Percentiles rank a stretch among this genome's conserved stretches.
phyloP scores from a whole-genome alignment of 2,888 invertebrate species.

The Maniola hyperantus region DNA sequence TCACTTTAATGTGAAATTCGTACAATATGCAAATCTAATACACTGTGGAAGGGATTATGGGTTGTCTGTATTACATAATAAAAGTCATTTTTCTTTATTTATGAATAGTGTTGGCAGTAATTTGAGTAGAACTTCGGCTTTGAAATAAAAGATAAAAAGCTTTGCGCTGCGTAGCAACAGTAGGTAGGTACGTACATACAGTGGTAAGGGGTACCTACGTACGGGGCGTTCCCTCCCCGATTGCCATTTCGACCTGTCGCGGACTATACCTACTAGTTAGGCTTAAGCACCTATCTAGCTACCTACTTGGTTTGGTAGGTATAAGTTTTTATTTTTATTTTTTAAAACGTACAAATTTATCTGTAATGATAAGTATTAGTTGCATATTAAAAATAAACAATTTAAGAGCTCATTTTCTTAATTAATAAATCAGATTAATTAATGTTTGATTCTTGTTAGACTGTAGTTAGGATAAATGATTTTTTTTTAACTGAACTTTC shows the following conservation, averaged over 20 bases:
- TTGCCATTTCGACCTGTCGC: no score
- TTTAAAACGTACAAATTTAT: no score
- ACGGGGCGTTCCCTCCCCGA: no score
- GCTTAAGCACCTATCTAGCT: no score
- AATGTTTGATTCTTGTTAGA: background rate
- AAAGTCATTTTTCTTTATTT: conserved; percentile 29
- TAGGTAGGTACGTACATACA: background rate
- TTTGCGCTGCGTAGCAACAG: background rate
- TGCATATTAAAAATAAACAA: no score
- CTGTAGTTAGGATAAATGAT: background rate
- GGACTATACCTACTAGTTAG: no score
- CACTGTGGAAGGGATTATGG: conserved; percentile 26
- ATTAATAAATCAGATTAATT: no score
- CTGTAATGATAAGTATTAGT: no score
- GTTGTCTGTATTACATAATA: conserved; percentile 31
- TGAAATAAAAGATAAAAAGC: background rate
- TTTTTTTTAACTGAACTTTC: background rate
- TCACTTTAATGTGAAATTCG: conserved; percentile 47
- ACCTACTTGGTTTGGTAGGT: no score
- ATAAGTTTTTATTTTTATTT: no score
- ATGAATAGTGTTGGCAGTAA: conserved; percentile 28
- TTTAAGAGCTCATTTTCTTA: no score
- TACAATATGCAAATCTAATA: conserved; percentile 45
- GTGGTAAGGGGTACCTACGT: no score
- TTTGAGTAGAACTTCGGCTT: conserved; percentile 25